These are phyloP conservation scores for Ctenodactylus gundi DNA, from an alignment of 2,113 vertebrate genomes.

Conservation along the genomic window DNA sequence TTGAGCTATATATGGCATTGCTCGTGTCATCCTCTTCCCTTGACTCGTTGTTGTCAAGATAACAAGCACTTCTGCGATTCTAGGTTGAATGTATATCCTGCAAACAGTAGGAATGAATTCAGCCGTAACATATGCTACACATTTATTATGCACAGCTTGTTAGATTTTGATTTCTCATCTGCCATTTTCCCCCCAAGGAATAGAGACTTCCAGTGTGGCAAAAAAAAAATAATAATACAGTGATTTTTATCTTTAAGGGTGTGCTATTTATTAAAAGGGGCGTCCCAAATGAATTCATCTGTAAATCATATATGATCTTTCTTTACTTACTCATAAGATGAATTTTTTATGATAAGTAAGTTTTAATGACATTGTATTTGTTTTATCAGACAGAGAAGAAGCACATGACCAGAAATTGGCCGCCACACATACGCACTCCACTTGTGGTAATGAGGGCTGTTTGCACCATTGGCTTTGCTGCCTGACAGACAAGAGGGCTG, in stretches of 20 bases:
- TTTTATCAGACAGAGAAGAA: constrained; percentile 77
- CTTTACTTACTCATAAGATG: constrained; percentile 66
- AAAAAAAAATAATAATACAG: constrained; percentile 76
- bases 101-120: constrained; percentile 75
- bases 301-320: constrained; percentile 54
- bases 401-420: constrained; percentile 72
- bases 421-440: constrained; percentile 55
- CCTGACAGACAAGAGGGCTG: constrained; percentile 77
- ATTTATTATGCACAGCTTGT: constrained; percentile 84
- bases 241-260: constrained; percentile 76
- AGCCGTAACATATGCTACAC: constrained; percentile 77
- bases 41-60: constrained; percentile 67
- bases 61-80: constrained; percentile 75
- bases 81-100: constrained; percentile 77
- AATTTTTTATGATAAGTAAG: constrained; percentile 72
- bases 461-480: constrained; percentile 76
- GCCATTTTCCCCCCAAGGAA: constrained; percentile 73
- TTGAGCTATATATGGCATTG: constrained; percentile 63
- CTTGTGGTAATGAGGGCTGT: constrained; percentile 75
- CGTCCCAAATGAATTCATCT: constrained; percentile 51
- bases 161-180: constrained; percentile 82
- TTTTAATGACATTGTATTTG: constrained; percentile 74
- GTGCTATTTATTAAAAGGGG: constrained; percentile 63
- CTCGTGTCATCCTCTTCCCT: constrained; percentile 58
- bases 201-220: constrained; percentile 76